A percentile compares a stretch with the other conserved stretches of the same genome.
phyloP scores from a whole-genome alignment of 2,113 vertebrate genomes.

The Herpailurus yagouaroundi region DNA sequence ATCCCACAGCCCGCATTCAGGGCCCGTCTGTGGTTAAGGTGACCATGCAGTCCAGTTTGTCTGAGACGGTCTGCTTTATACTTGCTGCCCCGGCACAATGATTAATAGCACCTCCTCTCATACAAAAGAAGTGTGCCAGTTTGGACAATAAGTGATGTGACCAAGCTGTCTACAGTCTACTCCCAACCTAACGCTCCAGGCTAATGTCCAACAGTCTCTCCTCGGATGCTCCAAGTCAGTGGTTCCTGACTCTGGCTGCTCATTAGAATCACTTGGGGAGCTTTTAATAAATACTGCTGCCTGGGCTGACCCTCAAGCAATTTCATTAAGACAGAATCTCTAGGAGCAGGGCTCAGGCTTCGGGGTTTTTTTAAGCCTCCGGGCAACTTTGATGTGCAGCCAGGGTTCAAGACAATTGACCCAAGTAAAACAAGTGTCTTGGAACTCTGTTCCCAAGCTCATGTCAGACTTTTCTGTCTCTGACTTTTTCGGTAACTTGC shows the following conservation, averaged over 20 bases:
- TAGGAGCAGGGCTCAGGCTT: not conserved
- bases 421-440: not conserved
- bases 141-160: not conserved
- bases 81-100: not conserved
- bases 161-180: not conserved
- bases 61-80: not conserved
- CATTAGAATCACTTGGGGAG: not conserved
- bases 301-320: not conserved
- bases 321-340: not conserved
- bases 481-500: not conserved
- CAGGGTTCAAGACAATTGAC: not conserved
- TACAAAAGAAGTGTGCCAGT: not conserved
- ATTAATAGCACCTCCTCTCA: not conserved
- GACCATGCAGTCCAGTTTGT: not conserved
- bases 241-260: not conserved
- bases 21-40: not conserved
- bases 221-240: not conserved
- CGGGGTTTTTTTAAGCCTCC: not conserved
- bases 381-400: not conserved
- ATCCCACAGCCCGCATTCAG: not conserved
- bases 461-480: not conserved
- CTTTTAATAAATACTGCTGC: not conserved
- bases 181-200: not conserved
- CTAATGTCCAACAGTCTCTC: not conserved
- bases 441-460: not conserved